phyloP scores from a whole-genome alignment of 2,797 vertebrate genomes.

The Poecilia picta region DNA sequence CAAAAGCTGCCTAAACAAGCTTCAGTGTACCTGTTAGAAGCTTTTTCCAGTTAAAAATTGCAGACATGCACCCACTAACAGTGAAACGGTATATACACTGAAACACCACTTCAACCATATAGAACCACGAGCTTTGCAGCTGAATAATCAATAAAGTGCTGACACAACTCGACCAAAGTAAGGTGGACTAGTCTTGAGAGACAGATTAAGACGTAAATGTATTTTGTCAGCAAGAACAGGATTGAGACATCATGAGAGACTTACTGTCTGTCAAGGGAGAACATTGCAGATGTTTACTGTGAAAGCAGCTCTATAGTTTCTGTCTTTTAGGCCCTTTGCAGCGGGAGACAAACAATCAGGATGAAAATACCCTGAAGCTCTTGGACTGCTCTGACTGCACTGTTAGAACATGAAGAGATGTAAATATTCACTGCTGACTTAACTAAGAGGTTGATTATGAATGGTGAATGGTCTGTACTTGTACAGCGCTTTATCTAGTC shows the following conservation, averaged over 20 bases:
- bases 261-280: background rate
- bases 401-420: background rate
- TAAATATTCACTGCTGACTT: background rate
- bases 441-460: background rate
- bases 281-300: background rate
- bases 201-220: conserved; percentile 18
- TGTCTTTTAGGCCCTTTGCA: background rate
- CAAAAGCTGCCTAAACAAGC: conserved; percentile 35
- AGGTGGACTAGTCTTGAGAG: conserved; percentile 5
- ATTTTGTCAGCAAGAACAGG: conserved; percentile 1
- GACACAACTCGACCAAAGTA: conserved; percentile 23
- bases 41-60: conserved; percentile 44
- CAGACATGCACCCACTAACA: conserved; percentile 9
- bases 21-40: conserved; percentile 20
- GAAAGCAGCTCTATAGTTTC: background rate
- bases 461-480: background rate
- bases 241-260: conserved; percentile 13
- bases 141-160: conserved; percentile 10
- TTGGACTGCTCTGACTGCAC: background rate
- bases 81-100: background rate
- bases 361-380: background rate
- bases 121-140: background rate
- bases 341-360: background rate
- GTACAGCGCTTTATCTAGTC: background rate
- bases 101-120: background rate